These are phyloP conservation scores for Orchesella cincta DNA, from an alignment of 1,140 invertebrate genomes.

Conservation along the genomic window DNA sequence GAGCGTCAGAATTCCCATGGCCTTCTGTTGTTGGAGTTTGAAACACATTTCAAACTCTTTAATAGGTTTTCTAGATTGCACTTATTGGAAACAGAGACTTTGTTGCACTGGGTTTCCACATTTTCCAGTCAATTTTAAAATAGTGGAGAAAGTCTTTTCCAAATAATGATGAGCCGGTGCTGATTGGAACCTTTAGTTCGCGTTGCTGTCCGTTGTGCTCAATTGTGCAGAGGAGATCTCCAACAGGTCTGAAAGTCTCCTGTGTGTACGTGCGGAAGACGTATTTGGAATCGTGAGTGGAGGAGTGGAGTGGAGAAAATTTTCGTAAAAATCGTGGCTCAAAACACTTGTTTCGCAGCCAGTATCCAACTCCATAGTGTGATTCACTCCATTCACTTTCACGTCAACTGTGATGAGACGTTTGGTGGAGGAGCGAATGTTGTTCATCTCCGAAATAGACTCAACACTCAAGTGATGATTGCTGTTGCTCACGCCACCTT, in stretches of 20 bases:
- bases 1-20: no score
- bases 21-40: no score
- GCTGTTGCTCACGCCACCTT: no score
- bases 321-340: no score
- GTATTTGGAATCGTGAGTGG: neutral
- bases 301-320: no score
- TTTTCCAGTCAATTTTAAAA: slow-evolving; percentile 21
- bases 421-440: no score
- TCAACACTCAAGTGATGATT: neutral
- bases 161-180: neutral
- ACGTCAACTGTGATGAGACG: slow-evolving; percentile 12
- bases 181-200: neutral
- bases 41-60: no score
- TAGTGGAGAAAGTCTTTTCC: neutral
- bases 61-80: no score
- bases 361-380: no score
- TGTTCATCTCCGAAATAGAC: neutral
- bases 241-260: neutral
- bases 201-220: neutral
- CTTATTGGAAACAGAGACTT: no score
- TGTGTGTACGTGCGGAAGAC: slow-evolving; percentile 21
- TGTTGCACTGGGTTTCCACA: neutral
- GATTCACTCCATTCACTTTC: neutral
- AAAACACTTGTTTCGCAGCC: no score
- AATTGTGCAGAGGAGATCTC: neutral